Base-by-base conservation (phyloP, 2,888 invertebrate genomes). In the Pristionchus mayeri region DNA sequence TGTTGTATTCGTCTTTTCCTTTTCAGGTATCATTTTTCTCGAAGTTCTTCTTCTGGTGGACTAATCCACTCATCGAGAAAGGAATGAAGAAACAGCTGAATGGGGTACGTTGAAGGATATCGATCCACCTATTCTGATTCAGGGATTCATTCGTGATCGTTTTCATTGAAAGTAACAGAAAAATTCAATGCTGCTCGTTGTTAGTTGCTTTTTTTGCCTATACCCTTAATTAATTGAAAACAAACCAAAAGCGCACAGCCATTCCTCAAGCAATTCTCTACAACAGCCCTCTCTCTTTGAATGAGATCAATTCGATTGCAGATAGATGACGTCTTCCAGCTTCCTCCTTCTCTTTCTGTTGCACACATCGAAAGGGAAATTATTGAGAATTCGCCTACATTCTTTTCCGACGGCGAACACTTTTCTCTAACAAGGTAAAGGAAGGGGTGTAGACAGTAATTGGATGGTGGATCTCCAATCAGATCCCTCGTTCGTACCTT, bases 311-410 rank as follows among this genome's bases (percentile, higher is more conserved):
- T 57, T 40, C 24, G n/a, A 27, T 44, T 85, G 85, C 57, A 90
- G 89, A 94, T 96, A 0, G 96, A 97, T 91, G 97, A 97, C 93
- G 94, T 97, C 0, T 96, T 95, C 93, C 96, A 96, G 93, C 93
- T 97, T 84, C 97, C 96, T 0, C 94, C 94, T 37, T 94, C 94
- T 76, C 94, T 96, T 87, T 94, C 95, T 85, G 95, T 95, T 88
- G 94, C 94, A 3, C 94, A 94, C 91, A 94, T 96, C 7, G 95
- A 95, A 78, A 80, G 84, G 21, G 85, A 88, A 34, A 87, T 91
- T 50, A 84, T 91, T 50, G 89, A 88, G 78, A 86, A 87, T 63
- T 87, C 91, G 3, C 89, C 91, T 0, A 88, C 88, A 13, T 85
- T 85, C 54, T 90, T 85, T 83, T 84, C 88, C 9, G 91, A 91